Evolutionary conservation across 2,888 invertebrate species (phyloP).

Genomic region (Ypsolopha scabrella): DNA sequence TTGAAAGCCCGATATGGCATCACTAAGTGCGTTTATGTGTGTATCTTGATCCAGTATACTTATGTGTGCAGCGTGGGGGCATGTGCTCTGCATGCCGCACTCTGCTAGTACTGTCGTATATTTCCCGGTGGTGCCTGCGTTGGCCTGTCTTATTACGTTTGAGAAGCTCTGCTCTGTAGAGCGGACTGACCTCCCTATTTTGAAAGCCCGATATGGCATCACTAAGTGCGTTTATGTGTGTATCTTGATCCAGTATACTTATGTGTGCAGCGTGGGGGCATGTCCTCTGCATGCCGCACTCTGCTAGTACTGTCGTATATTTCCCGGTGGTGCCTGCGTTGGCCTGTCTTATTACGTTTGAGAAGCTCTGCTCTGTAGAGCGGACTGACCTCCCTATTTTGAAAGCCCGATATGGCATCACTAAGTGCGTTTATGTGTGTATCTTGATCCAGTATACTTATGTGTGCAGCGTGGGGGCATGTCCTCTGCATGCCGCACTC

Average conservation of each 20-base stretch:
- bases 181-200: too few relatives aligned
- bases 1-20: too few relatives aligned
- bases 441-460: slow-evolving; percentile 19
- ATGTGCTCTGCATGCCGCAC: slow-evolving; percentile 40
- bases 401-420: too few relatives aligned
- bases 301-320: slow-evolving; percentile 47
- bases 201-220: too few relatives aligned
- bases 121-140: too few relatives aligned
- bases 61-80: slow-evolving; percentile 17
- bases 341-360: too few relatives aligned
- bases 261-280: slow-evolving; percentile 19
- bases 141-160: too few relatives aligned
- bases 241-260: slow-evolving; percentile 21
- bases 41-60: slow-evolving; percentile 23
- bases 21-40: slow-evolving; percentile 18
- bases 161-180: too few relatives aligned
- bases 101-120: slow-evolving; percentile 49
- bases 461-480: slow-evolving; percentile 20
- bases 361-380: too few relatives aligned
- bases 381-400: too few relatives aligned
- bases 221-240: slow-evolving; percentile 20
- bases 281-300: slow-evolving; percentile 40
- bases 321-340: too few relatives aligned
- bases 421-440: slow-evolving; percentile 22
- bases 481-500: slow-evolving; percentile 40